These are phyloP conservation scores for Oryctes rhinoceros DNA, from an alignment of 1,140 invertebrate genomes.

Conservation along the genomic window DNA sequence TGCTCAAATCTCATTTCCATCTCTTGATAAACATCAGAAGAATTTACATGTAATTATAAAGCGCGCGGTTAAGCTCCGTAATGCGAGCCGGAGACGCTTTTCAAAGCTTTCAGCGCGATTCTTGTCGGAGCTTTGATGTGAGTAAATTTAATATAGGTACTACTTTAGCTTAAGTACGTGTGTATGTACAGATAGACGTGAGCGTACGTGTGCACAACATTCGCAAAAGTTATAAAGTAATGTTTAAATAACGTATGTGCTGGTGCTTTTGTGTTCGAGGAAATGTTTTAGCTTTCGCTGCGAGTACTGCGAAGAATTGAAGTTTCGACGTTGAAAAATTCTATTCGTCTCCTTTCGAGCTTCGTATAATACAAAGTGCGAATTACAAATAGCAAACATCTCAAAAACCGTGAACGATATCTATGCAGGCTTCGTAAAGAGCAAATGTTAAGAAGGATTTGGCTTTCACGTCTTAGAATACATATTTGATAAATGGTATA, in stretches of 20 bases:
- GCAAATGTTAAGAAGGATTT: too few species aligned
- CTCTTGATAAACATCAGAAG: slow-evolving; percentile 55
- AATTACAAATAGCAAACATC: too few species aligned
- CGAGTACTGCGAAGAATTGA: not conserved
- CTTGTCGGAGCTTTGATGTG: slow-evolving; percentile 53
- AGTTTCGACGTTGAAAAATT: too few species aligned
- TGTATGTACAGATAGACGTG: slow-evolving; percentile 12
- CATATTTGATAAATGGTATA: too few species aligned
- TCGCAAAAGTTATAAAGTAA: not conserved
- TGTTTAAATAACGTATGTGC: not conserved
- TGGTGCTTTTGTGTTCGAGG: not conserved
- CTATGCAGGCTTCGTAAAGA: too few species aligned
- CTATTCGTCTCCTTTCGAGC: too few species aligned
- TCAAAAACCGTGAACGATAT: too few species aligned
- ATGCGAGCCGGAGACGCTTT: slow-evolving; percentile 51
- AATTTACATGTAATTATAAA: slow-evolving; percentile 56
- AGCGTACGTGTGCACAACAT: not conserved
- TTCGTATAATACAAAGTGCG: too few species aligned
- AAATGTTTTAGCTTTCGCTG: slow-evolving; percentile 4
- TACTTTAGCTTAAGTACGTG: slow-evolving; percentile 48
- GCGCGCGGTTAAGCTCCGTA: slow-evolving; percentile 50
- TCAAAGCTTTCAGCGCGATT: slow-evolving; percentile 53
- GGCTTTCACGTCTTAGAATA: too few species aligned
- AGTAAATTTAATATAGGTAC: slow-evolving; percentile 53
- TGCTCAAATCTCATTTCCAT: slow-evolving; percentile 53